A percentile compares a stretch with the other conserved stretches of the same genome.
These are phyloP conservation scores for Seriola dumerili DNA, from an alignment of 2,113 vertebrate species.

Conservation along the genomic window DNA sequence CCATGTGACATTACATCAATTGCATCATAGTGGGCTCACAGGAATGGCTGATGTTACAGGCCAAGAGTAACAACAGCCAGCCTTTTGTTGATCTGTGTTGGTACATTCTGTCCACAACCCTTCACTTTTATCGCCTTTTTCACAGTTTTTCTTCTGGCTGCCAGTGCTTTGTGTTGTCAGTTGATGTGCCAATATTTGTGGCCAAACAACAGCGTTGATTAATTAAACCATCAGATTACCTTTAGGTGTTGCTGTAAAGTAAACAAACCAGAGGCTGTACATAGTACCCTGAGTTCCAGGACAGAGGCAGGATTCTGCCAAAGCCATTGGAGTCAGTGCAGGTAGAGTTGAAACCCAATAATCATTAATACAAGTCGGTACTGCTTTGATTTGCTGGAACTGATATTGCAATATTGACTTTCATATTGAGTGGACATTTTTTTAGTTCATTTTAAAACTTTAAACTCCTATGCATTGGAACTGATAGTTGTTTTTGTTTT, in stretches of 20 bases:
- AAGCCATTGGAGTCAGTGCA: background rate
- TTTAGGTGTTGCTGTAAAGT: slow-evolving; percentile 12
- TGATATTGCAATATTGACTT: background rate
- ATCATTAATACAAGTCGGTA: background rate
- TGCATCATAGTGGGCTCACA: slow-evolving; percentile 33
- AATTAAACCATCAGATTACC: slow-evolving; percentile 4
- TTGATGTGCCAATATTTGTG: background rate
- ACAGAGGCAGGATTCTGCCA: background rate
- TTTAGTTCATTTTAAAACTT: background rate
- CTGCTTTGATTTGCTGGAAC: background rate
- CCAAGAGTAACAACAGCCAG: slow-evolving; percentile 37
- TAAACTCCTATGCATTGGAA: background rate
- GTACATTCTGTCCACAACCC: slow-evolving; percentile 51
- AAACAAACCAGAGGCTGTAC: background rate
- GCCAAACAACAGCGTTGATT: slow-evolving; percentile 8
- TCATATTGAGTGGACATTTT: background rate
- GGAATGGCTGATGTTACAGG: slow-evolving; percentile 43
- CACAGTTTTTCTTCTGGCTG: background rate
- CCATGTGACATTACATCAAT: slow-evolving; percentile 23
- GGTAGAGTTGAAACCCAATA: background rate
- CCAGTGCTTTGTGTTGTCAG: background rate
- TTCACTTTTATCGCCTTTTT: slow-evolving; percentile 32
- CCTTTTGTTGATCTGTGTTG: slow-evolving; percentile 48
- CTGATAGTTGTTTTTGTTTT: background rate
- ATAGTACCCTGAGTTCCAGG: background rate